phyloP scores from a whole-genome alignment of 2,888 invertebrate species.

The Trissoscelio sp. region DNA sequence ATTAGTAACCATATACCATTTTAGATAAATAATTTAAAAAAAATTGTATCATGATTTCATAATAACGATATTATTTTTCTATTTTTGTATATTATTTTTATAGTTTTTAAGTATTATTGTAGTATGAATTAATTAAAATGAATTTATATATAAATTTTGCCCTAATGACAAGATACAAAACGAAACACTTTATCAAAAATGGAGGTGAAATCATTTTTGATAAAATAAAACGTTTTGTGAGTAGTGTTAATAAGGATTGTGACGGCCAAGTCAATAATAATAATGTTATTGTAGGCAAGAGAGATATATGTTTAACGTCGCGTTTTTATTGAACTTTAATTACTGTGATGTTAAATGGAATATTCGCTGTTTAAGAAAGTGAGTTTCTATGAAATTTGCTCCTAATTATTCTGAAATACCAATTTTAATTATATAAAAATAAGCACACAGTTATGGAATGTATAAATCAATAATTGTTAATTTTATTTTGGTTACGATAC shows the following conservation, averaged over 20 bases:
- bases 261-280: constrained; percentile 56
- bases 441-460: background rate
- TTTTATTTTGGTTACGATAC: too few species aligned
- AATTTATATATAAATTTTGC: constrained; percentile 15
- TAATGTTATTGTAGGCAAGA: constrained; percentile 54
- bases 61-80: too few species aligned
- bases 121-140: background rate
- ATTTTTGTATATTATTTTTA: background rate
- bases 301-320: constrained; percentile 19
- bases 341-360: background rate
- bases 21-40: background rate
- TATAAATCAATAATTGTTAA: too few species aligned
- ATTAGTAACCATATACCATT: background rate
- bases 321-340: constrained; percentile 18
- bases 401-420: constrained; percentile 5
- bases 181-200: constrained; percentile 20
- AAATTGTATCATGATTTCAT: too few species aligned
- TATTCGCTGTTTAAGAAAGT: background rate
- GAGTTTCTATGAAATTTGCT: constrained; percentile 25
- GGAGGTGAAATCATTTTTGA: background rate
- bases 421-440: background rate
- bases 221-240: constrained; percentile 24
- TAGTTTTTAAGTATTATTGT: background rate
- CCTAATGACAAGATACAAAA: background rate
- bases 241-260: constrained; percentile 28